phyloP scores from a whole-genome alignment of 1,140 invertebrate species.

The Lordiphosa clarofinis region DNA sequence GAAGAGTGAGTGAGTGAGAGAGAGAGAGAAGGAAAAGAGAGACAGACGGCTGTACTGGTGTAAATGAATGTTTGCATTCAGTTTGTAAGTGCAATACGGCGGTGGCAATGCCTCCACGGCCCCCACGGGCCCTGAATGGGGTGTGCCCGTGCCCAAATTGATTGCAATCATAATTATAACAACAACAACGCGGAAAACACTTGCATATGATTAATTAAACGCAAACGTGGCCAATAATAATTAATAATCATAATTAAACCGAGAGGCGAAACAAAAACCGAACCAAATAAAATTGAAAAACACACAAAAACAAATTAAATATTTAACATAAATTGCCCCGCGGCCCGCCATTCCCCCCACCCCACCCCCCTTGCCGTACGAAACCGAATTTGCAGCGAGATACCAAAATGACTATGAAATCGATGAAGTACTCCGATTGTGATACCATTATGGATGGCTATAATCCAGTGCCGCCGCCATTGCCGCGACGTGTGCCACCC shows the following conservation, averaged over 20 bases:
- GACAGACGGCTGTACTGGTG: constrained; percentile 1
- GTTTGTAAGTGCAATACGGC: constrained; percentile 41
- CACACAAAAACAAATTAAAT: constrained; percentile 25
- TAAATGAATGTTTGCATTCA: constrained; percentile 51
- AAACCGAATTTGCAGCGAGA: constrained; percentile 6
- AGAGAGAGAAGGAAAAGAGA: background rate
- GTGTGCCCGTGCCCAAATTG: constrained; percentile 24
- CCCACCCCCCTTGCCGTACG: background rate
- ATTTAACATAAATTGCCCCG: constrained; percentile 29
- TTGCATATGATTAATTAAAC: constrained; percentile 43
- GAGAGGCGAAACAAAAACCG: constrained; percentile 14
- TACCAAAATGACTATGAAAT: constrained; percentile 80
- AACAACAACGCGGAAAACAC: constrained; percentile 1
- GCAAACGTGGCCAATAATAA: constrained; percentile 58
- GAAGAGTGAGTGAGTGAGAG: constrained; percentile 5
- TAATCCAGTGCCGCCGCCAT: constrained; percentile 81
- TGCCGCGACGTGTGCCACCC: constrained; percentile 80
- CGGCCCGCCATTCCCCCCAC: background rate
- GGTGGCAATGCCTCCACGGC: constrained; percentile 39
- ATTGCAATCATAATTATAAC: constrained; percentile 6
- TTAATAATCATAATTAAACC: constrained; percentile 34
- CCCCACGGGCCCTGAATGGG: constrained; percentile 31
- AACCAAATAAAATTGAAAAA: constrained; percentile 14
- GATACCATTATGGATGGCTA: constrained; percentile 82
- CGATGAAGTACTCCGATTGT: constrained; percentile 80